Base-by-base conservation (phyloP, 2,797 vertebrate species). In the Spheniscus humboldti region DNA sequence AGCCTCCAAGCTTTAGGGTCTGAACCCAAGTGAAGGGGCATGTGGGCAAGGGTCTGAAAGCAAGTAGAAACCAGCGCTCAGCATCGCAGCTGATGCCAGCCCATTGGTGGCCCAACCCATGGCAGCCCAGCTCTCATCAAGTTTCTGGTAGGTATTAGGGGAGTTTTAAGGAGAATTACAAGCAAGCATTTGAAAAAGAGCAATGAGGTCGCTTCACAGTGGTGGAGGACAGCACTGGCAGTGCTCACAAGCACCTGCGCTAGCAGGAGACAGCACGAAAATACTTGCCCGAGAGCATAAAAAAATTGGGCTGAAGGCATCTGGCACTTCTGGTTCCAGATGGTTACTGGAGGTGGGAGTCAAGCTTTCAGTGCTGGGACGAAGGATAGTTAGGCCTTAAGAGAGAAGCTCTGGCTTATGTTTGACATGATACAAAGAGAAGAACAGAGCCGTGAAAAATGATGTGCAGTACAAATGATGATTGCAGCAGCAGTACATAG, bases 51-150 rank as follows among this genome's bases (percentile, higher is more conserved):
- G 20, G 18, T 22, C 18, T 22, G 22, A 55, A 64, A 73, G 18
- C 9, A 56, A 41, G 47, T 19, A 71, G 39, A 92, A 79, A 41
- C 9, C 20, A 76, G 3, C 1, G 0, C 14, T 55, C 48, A 23
- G 30, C 14, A 11, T 31, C 5, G 3, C 35, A 74, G 41, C 12
- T 69, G 57, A 33, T 68, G 37, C 13, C 25, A 53, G 43, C 19
- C 22, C 1, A 0, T 3, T 50, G 60, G 47, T 5, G 0, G 23
- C 20, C 79, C 56, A 73, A 35, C 2, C 7, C 20, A 11, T 3
- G 15, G 45, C 27, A 75, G 15, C 14, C 13, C n/a, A 75, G 24
- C 25, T 68, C 23, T 66, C 11, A 4, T 17, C 55, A 35, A 66
- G 24, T 6, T 52, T 73, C 48, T 74, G 31, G 22, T 35, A 41